Evolutionary conservation across 2,888 invertebrate genomes (phyloP), one percentile per base, ranked within the genome.

Genomic region (Ectemnius cavifrons): DNA sequence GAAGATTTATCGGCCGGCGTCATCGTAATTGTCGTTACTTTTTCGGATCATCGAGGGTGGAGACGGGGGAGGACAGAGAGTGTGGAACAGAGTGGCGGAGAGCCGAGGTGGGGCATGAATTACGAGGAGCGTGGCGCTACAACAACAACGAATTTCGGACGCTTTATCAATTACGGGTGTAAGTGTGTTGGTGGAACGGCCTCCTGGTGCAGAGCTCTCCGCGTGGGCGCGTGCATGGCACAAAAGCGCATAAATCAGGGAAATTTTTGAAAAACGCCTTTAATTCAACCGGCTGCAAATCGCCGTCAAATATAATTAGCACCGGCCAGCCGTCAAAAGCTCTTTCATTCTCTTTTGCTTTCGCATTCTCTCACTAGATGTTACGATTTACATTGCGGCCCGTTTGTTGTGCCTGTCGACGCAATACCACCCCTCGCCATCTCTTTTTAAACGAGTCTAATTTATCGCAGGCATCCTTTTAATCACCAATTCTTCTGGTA

Each of bases 271-370:
- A 76, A 76, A 77, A 72, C 71, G 63, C 77, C 61, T 52, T 58
- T 64, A 75, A 76, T 62, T 58, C 67, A 37, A 37, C n/a, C 56
- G 57, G 56, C 66, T 37, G 68, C 75, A 75, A 71, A 77, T 77
- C 72, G 63, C 57, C 61, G 77, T 69, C 77, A 73, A 78, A 78
- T 78, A 70, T 77, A 77, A 77, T 78, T 78, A 76, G 77, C 37
- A 11, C 37, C 1, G 37, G 5, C 70, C 70, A 37, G 4, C 2
- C 56, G 45, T 45, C 64, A 13, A 64, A 56, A 57, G 27, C 57
- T 28, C 13, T 28, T 16, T 27, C 18, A 14, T 27, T 45, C 6
- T 16, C 14, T 3, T 5, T 18, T 14, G 14, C 47, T 58, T 37
- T 63, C 14, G 16, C 18, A 58, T 28, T 49, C 14, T 8, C 60